A percentile compares a stretch with the other conserved stretches of the same genome.
Conservation (phyloP, 2,888 invertebrate species). For the Lordiphosa fenestrarum region DNA sequence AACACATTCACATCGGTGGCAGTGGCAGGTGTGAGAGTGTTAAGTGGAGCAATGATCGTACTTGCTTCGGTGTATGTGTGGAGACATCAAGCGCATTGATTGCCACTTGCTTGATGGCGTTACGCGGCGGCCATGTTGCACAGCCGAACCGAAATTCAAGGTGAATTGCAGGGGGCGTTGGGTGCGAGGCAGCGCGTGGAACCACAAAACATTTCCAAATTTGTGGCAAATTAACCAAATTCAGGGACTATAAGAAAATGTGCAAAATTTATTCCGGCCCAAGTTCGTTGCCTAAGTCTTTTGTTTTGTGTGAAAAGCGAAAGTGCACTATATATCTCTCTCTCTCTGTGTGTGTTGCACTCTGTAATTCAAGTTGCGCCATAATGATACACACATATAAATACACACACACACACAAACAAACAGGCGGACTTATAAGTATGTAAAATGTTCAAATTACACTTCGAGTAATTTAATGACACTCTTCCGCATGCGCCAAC, state of each 20-base stretch:
- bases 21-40: conserved; percentile 52
- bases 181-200: conserved; percentile 9
- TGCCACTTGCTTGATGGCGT: conserved; percentile 45
- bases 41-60: conserved; percentile 58
- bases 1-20: conserved; percentile 29
- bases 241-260: conserved; percentile 18
- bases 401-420: conserved; percentile 11
- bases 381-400: conserved; percentile 18
- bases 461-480: conserved; percentile 49
- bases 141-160: conserved; percentile 52
- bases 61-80: conserved; percentile 32
- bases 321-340: conserved; percentile 38
- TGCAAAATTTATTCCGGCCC: conserved; percentile 33
- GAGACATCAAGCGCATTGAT: conserved; percentile 45
- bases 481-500: conserved; percentile 53
- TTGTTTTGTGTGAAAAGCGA: conserved; percentile 54
- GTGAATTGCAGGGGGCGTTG: conserved; percentile 38
- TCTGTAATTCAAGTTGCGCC: conserved; percentile 42
- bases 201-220: conserved; percentile 27
- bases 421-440: too few relatives aligned
- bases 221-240: conserved; percentile 28
- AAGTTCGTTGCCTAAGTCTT: conserved; percentile 49
- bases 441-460: too few relatives aligned
- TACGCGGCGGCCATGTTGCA: conserved; percentile 28
- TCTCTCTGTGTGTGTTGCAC: conserved; percentile 14